phyloP scores from a whole-genome alignment of 2,113 vertebrate species.

The Stigmatopora nigra region DNA sequence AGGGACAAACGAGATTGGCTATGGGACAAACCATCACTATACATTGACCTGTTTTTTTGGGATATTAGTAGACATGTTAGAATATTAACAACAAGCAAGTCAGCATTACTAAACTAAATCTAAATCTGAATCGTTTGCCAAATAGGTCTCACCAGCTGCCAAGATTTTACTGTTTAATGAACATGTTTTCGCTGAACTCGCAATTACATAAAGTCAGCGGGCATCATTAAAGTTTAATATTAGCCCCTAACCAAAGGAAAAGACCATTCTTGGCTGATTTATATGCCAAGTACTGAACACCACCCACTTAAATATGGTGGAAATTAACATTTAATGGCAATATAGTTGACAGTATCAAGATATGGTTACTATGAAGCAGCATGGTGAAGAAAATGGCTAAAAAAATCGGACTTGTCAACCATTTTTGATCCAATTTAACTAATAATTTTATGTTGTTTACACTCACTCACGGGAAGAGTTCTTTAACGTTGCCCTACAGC shows the following conservation, averaged over 20 bases:
- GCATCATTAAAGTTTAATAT: slow-evolving; percentile 23
- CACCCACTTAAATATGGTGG: neutral
- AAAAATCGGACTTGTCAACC: neutral
- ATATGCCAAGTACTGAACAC: neutral
- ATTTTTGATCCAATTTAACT: slow-evolving; percentile 41
- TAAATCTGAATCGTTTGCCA: slow-evolving; percentile 40
- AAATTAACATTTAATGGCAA: neutral
- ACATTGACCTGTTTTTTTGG: neutral
- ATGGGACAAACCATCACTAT: slow-evolving; percentile 31
- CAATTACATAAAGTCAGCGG: slow-evolving; percentile 22
- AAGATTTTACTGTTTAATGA: slow-evolving; percentile 31
- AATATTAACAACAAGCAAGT: slow-evolving; percentile 29
- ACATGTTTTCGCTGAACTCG: slow-evolving; percentile 25
- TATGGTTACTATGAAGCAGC: neutral
- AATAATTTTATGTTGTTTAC: slow-evolving; percentile 47
- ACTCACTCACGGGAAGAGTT: slow-evolving; percentile 34
- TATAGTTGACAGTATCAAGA: neutral
- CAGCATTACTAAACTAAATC: slow-evolving; percentile 28
- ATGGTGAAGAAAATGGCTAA: neutral
- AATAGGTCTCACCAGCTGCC: slow-evolving; percentile 32
- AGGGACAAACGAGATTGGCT: slow-evolving; percentile 19
- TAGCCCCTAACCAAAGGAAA: slow-evolving; percentile 2
- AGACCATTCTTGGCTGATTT: neutral
- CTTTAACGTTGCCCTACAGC: slow-evolving; percentile 48
- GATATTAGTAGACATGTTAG: slow-evolving; percentile 13